phyloP scores from a whole-genome alignment of 2,797 vertebrate species.

The Hoplostethus mediterraneus region DNA sequence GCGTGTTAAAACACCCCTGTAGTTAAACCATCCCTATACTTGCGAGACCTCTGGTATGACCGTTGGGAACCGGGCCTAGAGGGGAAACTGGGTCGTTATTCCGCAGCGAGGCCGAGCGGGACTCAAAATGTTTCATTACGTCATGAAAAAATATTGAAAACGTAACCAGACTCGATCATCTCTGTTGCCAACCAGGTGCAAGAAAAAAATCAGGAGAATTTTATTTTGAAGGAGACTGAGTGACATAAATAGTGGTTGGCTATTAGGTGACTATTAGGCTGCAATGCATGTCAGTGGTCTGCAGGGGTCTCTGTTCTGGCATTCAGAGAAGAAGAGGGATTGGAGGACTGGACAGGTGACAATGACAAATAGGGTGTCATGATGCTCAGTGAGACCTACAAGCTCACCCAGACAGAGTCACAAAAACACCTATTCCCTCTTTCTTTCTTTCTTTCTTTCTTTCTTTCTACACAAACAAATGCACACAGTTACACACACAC shows the following conservation, averaged over 20 bases:
- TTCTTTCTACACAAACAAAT: background rate
- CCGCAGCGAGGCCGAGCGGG: background rate
- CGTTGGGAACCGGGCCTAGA: constrained; percentile 2
- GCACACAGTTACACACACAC: background rate
- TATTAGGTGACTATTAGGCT: no score
- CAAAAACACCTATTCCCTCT: background rate
- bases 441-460: background rate
- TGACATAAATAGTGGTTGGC: background rate
- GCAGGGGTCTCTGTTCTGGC: background rate
- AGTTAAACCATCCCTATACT: constrained; percentile 12
- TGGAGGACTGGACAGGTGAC: background rate
- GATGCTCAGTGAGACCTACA: background rate
- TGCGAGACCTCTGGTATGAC: constrained; percentile 25
- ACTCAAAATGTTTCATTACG: background rate
- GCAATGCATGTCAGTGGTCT: background rate
- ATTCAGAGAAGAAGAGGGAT: background rate
- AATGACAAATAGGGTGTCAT: constrained; percentile 1
- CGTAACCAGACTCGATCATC: background rate
- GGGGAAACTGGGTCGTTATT: constrained; percentile 25
- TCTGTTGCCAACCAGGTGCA: background rate
- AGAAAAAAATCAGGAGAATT: background rate
- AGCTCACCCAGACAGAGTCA: background rate
- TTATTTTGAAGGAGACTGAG: background rate
- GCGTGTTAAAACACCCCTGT: background rate
- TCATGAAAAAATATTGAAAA: background rate